Percentiles rank a stretch among this genome's conserved stretches.
These are phyloP conservation scores for Trematomus bernacchii DNA, from an alignment of 2,797 vertebrate species.

Conservation along the genomic window DNA sequence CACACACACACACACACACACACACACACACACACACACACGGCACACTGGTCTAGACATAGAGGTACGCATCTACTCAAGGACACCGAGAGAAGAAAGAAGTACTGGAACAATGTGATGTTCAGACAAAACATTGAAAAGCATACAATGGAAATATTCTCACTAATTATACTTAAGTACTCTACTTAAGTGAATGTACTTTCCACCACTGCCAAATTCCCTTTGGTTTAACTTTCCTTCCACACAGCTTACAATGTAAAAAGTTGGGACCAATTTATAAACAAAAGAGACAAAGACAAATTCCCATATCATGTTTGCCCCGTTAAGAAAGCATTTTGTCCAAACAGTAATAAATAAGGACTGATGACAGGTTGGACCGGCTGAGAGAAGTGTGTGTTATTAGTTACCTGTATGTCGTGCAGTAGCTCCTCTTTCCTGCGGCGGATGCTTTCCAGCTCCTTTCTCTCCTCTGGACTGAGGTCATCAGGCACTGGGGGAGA, in stretches of 20 bases:
- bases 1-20: background rate
- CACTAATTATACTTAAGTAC: too few species aligned
- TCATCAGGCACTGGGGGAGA: slow-evolving; percentile 90
- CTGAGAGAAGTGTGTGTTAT: slow-evolving; percentile 24
- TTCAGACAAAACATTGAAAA: slow-evolving; percentile 28
- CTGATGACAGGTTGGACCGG: slow-evolving; percentile 1
- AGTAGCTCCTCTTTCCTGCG: slow-evolving; percentile 95
- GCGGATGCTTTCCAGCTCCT: slow-evolving; percentile 95
- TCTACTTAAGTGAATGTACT: too few species aligned
- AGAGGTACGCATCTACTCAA: too few species aligned
- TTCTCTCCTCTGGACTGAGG: slow-evolving; percentile 94
- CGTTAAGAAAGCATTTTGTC: slow-evolving; percentile 8
- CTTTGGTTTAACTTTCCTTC: background rate
- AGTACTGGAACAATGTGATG: slow-evolving; percentile 17
- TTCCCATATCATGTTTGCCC: slow-evolving; percentile 6
- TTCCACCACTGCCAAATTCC: too few species aligned
- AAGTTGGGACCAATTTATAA: too few species aligned
- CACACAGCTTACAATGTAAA: too few species aligned
- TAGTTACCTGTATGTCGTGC: slow-evolving; percentile 93
- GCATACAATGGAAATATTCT: too few species aligned
- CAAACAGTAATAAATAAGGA: slow-evolving; percentile 5
- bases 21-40: background rate
- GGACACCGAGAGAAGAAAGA: slow-evolving; percentile 5
- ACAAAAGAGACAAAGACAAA: slow-evolving; percentile 23
- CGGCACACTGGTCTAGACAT: too few species aligned